phyloP scores from a whole-genome alignment of 2,888 invertebrate genomes.

The Encarsia formosa region DNA sequence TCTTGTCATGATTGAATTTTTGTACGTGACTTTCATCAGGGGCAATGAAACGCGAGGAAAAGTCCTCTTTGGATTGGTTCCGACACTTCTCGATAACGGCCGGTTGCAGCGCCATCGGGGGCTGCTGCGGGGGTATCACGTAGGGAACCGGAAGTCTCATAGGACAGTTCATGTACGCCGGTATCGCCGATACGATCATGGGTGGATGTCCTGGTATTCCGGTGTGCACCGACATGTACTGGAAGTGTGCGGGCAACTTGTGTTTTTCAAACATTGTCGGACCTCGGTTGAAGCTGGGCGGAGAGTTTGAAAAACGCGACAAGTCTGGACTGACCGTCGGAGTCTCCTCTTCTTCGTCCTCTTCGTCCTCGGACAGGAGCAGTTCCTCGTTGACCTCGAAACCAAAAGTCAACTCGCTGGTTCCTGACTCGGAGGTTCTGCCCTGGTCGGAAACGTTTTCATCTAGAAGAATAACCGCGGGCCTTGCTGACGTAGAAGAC shows the following conservation, averaged over 20 bases:
- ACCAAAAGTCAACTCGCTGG: conserved; percentile 72
- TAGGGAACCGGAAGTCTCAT: conserved; percentile 37
- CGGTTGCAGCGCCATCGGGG: background rate
- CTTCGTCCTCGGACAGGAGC: conserved; percentile 52
- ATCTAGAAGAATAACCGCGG: conserved; percentile 71
- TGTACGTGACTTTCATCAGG: conserved; percentile 49
- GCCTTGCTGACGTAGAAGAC: conserved; percentile 48
- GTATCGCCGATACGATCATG: conserved; percentile 39
- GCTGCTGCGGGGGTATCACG: conserved; percentile 33
- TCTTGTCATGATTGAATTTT: conserved; percentile 59
- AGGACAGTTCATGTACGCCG: conserved; percentile 39
- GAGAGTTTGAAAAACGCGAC: conserved; percentile 35
- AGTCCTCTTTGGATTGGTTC: conserved; percentile 49
- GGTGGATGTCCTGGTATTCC: conserved; percentile 32
- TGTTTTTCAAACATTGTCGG: conserved; percentile 38
- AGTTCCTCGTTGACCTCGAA: conserved; percentile 75
- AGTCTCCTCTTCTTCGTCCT: conserved; percentile 32
- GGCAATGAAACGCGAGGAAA: conserved; percentile 50
- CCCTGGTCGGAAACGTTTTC: conserved; percentile 44
- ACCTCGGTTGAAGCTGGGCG: conserved; percentile 38
- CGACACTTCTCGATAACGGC: conserved; percentile 42
- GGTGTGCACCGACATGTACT: conserved; percentile 36
- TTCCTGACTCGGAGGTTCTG: conserved; percentile 45
- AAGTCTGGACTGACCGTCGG: conserved; percentile 29
- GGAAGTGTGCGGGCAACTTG: conserved; percentile 35